A percentile compares a stretch with the other conserved stretches of the same genome.
Conservation (phyloP, 2,888 invertebrate species). For the Caenorhabditis drosophilae region DNA sequence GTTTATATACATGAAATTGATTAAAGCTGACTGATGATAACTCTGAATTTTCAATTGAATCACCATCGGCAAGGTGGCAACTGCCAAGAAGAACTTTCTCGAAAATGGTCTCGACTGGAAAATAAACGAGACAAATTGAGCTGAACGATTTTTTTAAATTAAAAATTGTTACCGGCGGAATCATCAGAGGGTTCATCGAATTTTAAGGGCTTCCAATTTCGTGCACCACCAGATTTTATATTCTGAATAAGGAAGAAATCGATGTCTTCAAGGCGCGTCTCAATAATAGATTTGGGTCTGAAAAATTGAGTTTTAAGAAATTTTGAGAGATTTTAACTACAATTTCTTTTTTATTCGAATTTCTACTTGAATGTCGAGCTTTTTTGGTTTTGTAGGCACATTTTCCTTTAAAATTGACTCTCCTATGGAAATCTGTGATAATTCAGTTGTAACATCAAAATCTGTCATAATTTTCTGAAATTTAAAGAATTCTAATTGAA, state of each 20-base stretch:
- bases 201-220: conserved; percentile 29
- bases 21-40: conserved; percentile 4
- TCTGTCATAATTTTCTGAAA: not conserved
- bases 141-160: no score
- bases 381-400: not conserved
- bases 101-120: conserved; percentile 14
- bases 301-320: no score
- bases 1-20: conserved; percentile 50
- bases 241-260: no score
- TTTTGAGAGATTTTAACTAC: no score
- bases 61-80: conserved; percentile 26
- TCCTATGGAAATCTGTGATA: not conserved
- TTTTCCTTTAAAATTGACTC: no score
- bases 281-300: conserved; percentile 33
- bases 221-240: no score
- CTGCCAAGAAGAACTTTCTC: conserved; percentile 24
- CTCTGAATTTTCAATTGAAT: conserved; percentile 6
- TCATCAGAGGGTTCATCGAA: not conserved
- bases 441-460: not conserved
- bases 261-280: no score
- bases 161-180: not conserved
- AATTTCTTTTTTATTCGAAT: conserved; percentile 40
- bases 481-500: not conserved
- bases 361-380: conserved; percentile 33
- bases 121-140: no score